Conservation (phyloP, 2,888 invertebrate genomes). For the Halocaridina rubra region DNA sequence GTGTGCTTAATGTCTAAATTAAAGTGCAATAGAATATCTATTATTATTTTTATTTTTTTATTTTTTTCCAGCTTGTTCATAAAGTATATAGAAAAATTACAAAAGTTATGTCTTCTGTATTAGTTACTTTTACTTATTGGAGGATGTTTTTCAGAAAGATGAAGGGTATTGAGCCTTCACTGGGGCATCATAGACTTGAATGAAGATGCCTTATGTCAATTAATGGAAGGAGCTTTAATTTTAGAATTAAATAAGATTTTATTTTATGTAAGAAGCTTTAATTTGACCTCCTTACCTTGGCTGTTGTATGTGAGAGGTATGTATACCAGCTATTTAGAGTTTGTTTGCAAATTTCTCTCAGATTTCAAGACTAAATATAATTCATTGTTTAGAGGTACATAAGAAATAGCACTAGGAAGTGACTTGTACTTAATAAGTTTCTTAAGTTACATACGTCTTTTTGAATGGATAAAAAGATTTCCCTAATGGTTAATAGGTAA, state of each 20-base stretch:
- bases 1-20: neutral
- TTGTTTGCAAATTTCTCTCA: neutral
- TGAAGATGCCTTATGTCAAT: slow-evolving; percentile 24
- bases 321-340: neutral
- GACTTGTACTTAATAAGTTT: neutral
- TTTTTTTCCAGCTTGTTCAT: too few species aligned
- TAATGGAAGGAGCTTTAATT: neutral
- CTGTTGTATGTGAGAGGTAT: slow-evolving; percentile 4
- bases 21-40: too few species aligned
- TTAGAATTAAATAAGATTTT: neutral
- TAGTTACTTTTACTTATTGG: neutral
- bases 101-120: neutral
- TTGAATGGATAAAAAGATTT: too few species aligned
- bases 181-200: slow-evolving; percentile 26
- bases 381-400: too few species aligned
- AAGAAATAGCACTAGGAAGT: too few species aligned
- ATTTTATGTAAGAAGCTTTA: neutral
- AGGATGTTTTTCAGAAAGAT: slow-evolving; percentile 45
- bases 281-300: neutral
- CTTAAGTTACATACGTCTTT: neutral
- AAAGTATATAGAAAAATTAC: neutral
- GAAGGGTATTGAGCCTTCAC: slow-evolving; percentile 26
- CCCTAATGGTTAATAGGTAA: too few species aligned
- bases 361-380: too few species aligned
- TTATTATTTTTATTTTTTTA: too few species aligned